Base-by-base conservation (phyloP, 2,113 vertebrate genomes). In the Sakesphorus luctuosus region DNA sequence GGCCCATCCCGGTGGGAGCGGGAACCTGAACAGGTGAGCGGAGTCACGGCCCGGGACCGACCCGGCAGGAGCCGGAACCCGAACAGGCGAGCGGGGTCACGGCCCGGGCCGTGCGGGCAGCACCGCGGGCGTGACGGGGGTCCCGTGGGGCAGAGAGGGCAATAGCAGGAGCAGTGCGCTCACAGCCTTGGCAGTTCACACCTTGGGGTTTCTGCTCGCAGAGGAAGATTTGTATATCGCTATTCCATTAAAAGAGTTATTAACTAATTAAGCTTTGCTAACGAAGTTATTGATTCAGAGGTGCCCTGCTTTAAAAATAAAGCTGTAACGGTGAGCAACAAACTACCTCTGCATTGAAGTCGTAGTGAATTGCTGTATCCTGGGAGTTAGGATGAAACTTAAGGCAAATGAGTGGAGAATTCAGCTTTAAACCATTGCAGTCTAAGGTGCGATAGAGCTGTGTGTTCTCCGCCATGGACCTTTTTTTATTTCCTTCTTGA, bases 161-260 rank as follows among this genome's bases (percentile, higher is more conserved):
- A 0, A 4, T 13, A 8, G 40, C 23, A 5, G 3, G 3, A 20
- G n/a, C 58, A 10, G 16, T 10, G 6, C 49, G 21, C 11, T 7
- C 0, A 18, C 14, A 35, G 18, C 50, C 9, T 18, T 6, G 40
- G 35, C 15, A 7, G 1, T 12, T 3, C 10, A 0, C 2, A 4
- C 7, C 0, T 12, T 63, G 38, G 5, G 8, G 1, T 14, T 68
- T 29, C 12, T 56, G 40, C 18, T 43, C 35, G n/a, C 16, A 13
- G 29, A 50, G 18, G 33, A 43, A 24, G 24, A 18, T 29, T 47
- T 0, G 0, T 55, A 5, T 73, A 68, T 61, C 7, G 7, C 11
- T 6, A 0, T 24, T n/a, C 21, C 12, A 0, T 15, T 49, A 24
- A 25, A 17, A 33, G 25, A 24, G 6, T n/a, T 47, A 11, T 5